Evolutionary conservation across 2,888 invertebrate genomes (phyloP).

Genomic region (Cantharis rufa): DNA sequence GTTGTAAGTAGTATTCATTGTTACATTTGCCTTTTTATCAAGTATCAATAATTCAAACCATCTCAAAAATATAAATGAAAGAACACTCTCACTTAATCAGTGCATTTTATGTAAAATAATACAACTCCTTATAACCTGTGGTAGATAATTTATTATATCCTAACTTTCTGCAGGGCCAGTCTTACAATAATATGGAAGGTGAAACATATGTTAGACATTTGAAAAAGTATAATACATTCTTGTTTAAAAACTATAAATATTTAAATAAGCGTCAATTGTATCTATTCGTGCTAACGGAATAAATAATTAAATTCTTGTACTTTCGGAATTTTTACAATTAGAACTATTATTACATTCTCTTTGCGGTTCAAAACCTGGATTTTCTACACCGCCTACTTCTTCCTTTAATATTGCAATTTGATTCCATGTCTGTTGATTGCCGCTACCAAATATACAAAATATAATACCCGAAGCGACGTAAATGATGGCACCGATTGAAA

Average conservation of each 20-base stretch:
- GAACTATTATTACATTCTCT: background rate
- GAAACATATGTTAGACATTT: too few species aligned
- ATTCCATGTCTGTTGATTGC: slow-evolving; percentile 75
- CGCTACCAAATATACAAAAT: slow-evolving; percentile 73
- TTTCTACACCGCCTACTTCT: background rate
- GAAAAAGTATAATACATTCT: background rate
- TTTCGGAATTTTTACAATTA: background rate
- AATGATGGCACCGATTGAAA: slow-evolving; percentile 71
- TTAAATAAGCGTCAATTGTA: background rate
- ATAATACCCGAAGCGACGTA: slow-evolving; percentile 72
- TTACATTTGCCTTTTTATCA: too few species aligned
- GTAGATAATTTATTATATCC: too few species aligned
- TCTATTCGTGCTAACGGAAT: background rate
- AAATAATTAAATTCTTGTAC: background rate
- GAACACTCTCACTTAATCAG: too few species aligned
- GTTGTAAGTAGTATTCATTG: too few species aligned
- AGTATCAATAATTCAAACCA: too few species aligned
- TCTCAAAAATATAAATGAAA: too few species aligned
- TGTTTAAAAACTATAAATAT: background rate
- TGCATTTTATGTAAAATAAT: too few species aligned
- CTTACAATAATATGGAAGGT: too few species aligned
- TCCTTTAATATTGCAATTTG: slow-evolving; percentile 41
- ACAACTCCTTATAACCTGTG: too few species aligned
- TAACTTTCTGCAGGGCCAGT: too few species aligned
- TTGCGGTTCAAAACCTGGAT: background rate